Conservation (phyloP, 2,797 vertebrate genomes). For the Agapornis canus region DNA sequence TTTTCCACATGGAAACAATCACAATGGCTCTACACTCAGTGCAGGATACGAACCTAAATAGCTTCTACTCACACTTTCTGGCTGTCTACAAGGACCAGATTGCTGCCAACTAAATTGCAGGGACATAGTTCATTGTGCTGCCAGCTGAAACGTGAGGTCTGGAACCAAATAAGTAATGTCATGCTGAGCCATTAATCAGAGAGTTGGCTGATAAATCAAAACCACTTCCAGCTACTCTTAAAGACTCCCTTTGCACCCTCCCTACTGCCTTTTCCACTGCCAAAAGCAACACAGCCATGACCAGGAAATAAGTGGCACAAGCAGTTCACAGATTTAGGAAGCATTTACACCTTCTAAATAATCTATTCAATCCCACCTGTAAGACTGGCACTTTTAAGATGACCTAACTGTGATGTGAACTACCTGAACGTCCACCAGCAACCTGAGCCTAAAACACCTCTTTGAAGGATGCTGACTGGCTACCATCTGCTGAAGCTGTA, state of each 20-base stretch:
- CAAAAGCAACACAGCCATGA: neutral
- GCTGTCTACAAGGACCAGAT: neutral
- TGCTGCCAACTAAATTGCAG: neutral
- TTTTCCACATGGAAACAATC: neutral
- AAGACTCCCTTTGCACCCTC: neutral
- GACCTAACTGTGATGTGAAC: neutral
- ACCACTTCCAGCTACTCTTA: neutral
- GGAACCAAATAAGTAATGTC: neutral
- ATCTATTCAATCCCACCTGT: neutral
- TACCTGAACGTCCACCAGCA: neutral
- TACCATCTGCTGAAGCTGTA: neutral
- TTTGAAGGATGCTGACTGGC: neutral
- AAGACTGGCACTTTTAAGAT: neutral
- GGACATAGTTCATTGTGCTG: neutral
- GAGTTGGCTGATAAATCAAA: neutral
- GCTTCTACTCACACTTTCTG: neutral
- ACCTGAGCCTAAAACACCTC: neutral
- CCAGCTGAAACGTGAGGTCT: neutral
- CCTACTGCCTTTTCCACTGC: neutral
- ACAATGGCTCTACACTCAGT: fast-evolving
- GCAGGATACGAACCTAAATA: neutral
- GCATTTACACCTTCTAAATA: neutral
- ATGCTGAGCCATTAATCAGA: neutral
- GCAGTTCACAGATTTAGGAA: neutral
- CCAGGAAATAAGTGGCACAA: fast-evolving